Conservation (phyloP, 2,797 vertebrate species). For the Clarias pachynema region DNA sequence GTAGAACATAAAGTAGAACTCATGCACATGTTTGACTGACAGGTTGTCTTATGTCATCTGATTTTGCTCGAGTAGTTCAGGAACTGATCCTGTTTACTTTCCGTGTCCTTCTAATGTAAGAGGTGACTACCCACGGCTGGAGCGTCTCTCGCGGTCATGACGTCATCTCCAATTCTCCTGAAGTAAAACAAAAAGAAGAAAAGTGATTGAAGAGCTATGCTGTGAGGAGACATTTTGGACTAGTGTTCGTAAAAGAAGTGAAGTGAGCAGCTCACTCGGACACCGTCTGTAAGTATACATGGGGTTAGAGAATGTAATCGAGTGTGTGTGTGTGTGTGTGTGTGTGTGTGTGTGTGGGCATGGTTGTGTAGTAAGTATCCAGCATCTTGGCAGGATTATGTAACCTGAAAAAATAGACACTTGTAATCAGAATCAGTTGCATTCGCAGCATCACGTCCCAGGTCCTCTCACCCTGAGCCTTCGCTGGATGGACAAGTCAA, state of each 20-base stretch:
- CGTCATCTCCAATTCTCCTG: conserved; percentile 21
- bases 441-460: neutral
- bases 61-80: neutral
- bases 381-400: neutral
- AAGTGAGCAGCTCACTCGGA: conserved; percentile 23
- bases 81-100: neutral
- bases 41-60: conserved; percentile 20
- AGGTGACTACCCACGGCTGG: conserved; percentile 30
- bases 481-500: neutral
- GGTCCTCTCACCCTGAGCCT: neutral
- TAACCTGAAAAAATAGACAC: neutral
- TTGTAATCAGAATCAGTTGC: neutral
- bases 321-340: neutral
- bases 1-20: neutral
- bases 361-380: neutral
- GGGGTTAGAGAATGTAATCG: neutral
- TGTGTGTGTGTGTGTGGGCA: neutral
- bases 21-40: conserved; percentile 9
- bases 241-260: conserved; percentile 15
- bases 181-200: conserved; percentile 30
- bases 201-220: conserved; percentile 46
- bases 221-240: conserved; percentile 23
- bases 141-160: conserved; percentile 26
- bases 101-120: neutral
- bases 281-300: conserved; percentile 43